Evolutionary conservation across 2,113 vertebrate species (phyloP), one percentile per base, ranked within the genome.

Genomic region (Petrocephalus microphthalmus): DNA sequence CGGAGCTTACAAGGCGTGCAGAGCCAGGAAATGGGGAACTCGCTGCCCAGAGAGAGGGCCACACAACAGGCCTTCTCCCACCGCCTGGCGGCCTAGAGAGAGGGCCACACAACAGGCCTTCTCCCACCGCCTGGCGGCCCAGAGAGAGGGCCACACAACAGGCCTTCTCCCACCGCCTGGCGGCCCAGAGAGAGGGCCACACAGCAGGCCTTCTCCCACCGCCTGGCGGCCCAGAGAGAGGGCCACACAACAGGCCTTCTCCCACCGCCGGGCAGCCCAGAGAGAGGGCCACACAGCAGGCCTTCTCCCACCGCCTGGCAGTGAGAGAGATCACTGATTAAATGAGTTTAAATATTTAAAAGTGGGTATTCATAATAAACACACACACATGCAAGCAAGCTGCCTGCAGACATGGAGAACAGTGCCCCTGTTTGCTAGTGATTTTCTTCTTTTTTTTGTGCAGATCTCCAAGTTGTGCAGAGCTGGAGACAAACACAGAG

Each of bases 271-370:
- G 81, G 83, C 86, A 84, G 87, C n/a, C 67, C 85, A 86, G 84
- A 56, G 81, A 92, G 54, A 84, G 85, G 52, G 88, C 29, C 67
- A 89, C 89, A 91, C 92, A 74, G 67, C 81, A 33, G 0, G 57
- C 88, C 93, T 90, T 89, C 92, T 92, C 90, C 25, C 92, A 88
- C 91, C 56, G 88, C 74, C 84, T 90, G 81, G 83, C 86, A 84
- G 87, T 87, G 89, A 85, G 42, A 86, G 54, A 84, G 87, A 67
- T 57, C 87, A 82, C 89, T 89, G 88, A 90, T 89, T n/a, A 90
- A 91, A 89, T 88, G n/a, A 89, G 88, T 87, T 90, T 85, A 52
- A 87, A 81, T 64, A 87, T 90, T 90, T 86, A 54, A 86, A 90
- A 74, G 60, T 60, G 56, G 15, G 33, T 85, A 85, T 89, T 90